Base-by-base conservation (phyloP, 2,113 vertebrate genomes). In the Elaphurus davidianus region DNA sequence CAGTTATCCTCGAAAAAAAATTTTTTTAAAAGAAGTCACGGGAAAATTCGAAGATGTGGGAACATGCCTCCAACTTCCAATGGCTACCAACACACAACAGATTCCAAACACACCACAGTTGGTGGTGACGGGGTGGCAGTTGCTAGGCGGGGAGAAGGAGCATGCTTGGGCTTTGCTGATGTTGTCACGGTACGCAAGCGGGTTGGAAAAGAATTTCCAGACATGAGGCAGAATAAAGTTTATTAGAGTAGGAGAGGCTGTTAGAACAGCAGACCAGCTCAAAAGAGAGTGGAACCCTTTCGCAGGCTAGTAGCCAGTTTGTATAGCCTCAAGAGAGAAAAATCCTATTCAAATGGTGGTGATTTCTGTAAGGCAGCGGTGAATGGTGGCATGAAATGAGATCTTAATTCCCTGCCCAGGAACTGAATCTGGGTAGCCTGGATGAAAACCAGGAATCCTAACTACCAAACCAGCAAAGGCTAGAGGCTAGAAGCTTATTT, bases 181-280 rank as follows among this genome's bases (percentile, higher is more conserved):
- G 28, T 9, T 74, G 71, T 76, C 40, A 76, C 27, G 6, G 40
- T 76, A 25, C 0, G 0, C 23, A 14, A 4, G 40, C 0, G 1
- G 71, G 36, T 43, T 76, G 40, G 40, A 76, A 76, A 76, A 43
- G 36, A 76, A 43, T 76, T 76, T 76, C 40, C 71, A 76, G 71
- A 76, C 40, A 27, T 76, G 71, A 76, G 36, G 23, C 36, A 76
- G 36, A 43, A 76, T 43, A 43, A 40, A 40, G n/a, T 71, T 40
- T 40, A 71, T 40, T 23, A 43, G 11, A 76, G 36, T 76, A 12
- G 23, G 28, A 76, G 71, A 27, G 25, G 40, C 36, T 76, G 23
- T 14, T 43, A 43, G 12, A 43, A 76, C 36, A 76, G 36, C 36
- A 76, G 36, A 43, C 23, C 71, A 76, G 23, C 12, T 43, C 36